Evolutionary conservation across 2,888 invertebrate species (phyloP), one percentile per base, ranked within the genome.

Genomic region (Drosophila leonis): DNA sequence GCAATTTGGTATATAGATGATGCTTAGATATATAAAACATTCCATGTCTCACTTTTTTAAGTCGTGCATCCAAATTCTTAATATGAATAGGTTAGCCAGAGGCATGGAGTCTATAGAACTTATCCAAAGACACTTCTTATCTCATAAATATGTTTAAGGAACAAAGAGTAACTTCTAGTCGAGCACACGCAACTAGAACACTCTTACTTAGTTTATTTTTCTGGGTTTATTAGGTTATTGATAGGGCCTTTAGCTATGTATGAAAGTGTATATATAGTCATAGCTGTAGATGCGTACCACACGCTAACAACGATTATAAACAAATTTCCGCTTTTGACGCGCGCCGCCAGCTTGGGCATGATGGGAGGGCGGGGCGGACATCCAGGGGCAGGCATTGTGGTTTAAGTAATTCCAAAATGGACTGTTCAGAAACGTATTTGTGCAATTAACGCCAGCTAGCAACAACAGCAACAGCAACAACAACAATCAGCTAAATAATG

Each of bases 321-420:
- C 82, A 90, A 90, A 88, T 88, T 88, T 88, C 90, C 90, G 84
- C 88, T 88, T 84, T 87, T 84, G 88, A 87, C 88, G 90, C 89
- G 83, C 78, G 78, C 65, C 65, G 73, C 57, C 60, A 49, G 49
- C 49, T 39, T 65, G 35, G 44, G 48, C 15, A n/a, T 27, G 6
- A n/a, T 15, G 39, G 39, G 29, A 1, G 37, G n/a, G 41, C 24
- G 24, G 68, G 41, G 68, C 12, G 29, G 27, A 51, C 37, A 31
- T 54, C 39, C 54, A 55, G 70, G 62, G 48, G 39, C 39, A 37
- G 41, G 39, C 20, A 54, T 56, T 49, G 42, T 73, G 52, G 66
- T 59, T 70, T 76, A 77, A 83, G 87, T 83, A 86, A 75, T 81
- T 75, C 78, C 78, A 72, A 72, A 78, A 69, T 75, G 75, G 76